Evolutionary conservation across 2,888 invertebrate species (phyloP).

Genomic region (Mantis religiosa): DNA sequence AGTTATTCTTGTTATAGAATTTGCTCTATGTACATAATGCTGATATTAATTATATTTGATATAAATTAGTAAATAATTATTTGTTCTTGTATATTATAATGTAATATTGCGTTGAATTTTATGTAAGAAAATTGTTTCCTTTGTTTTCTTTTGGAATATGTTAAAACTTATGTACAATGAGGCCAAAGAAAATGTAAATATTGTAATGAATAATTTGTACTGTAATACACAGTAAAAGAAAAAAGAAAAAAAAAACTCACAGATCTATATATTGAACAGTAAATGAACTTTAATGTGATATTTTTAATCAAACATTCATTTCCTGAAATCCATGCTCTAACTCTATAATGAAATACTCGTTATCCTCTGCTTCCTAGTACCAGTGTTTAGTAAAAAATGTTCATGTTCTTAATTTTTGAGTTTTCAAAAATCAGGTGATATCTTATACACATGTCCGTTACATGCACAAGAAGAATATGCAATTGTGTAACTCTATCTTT

Average conservation of each 20-base stretch:
- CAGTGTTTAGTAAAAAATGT: no score
- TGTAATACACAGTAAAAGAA: neutral
- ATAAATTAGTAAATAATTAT: neutral
- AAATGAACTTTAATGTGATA: no score
- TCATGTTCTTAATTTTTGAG: no score
- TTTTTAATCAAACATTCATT: no score
- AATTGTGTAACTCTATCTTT: no score
- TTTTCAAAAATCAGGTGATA: no score
- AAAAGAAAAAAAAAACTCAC: neutral
- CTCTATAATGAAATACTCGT: no score
- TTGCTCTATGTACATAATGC: neutral
- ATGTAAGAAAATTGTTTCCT: neutral
- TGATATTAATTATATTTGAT: neutral
- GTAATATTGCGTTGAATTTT: neutral
- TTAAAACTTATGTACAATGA: slow-evolving; percentile 14
- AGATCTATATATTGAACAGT: no score
- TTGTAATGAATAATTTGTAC: slow-evolving; percentile 13
- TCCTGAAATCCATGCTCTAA: no score
- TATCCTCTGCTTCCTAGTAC: no score
- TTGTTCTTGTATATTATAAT: neutral
- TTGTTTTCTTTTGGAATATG: neutral
- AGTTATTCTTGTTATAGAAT: neutral
- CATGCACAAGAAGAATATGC: no score
- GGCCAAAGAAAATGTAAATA: slow-evolving; percentile 15
- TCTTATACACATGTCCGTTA: no score